Evolutionary conservation across 2,113 vertebrate genomes (phyloP), one percentile per base, ranked within the genome.

Genomic region (Loxodonta africana): DNA sequence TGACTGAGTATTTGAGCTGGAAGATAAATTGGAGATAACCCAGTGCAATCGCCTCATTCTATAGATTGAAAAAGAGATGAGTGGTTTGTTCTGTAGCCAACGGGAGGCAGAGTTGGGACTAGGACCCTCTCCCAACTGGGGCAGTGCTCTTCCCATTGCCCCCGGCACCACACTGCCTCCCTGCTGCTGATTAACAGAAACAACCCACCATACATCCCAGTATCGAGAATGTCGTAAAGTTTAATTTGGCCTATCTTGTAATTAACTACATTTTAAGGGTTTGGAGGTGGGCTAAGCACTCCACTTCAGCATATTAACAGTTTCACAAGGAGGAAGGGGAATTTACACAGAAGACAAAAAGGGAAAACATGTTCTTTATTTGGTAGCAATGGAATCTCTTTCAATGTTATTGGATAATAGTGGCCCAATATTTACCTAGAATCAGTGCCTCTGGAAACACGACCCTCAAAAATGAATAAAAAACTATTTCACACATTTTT

Each of bases 241-340:
- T 98, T 98, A 98, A 98, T 99, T 98, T 98, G 98, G 97, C 81
- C 95, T 97, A 97, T 98, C 97, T 98, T 98, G 97, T 98, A 99
- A 98, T 98, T 98, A 99, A 95, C 96, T 96, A 62, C 91, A 97
- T 96, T 98, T 98, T 98, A 98, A 98, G 98, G 98, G 98, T 98
- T 98, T 98, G 98, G 90, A 98, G 98, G 98, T 98, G 98, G 98
- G 98, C 98, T 98, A 83, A 97, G 96, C 21, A 12, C 95, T 95
- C 87, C 14, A 48, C 67, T 96, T 76, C 91, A 98, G 96, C 97
- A 87, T 97, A 98, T 98, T 98, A 98, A 98, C 90, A 33, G 74
- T 98, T 98, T 99, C 98, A 98, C 98, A 98, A 98, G 98, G 98
- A 98, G 98, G 98, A 98, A 98, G 97, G 93, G 96, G 95, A 98